phyloP scores from a whole-genome alignment of 2,888 invertebrate species.

The Erannis defoliaria region DNA sequence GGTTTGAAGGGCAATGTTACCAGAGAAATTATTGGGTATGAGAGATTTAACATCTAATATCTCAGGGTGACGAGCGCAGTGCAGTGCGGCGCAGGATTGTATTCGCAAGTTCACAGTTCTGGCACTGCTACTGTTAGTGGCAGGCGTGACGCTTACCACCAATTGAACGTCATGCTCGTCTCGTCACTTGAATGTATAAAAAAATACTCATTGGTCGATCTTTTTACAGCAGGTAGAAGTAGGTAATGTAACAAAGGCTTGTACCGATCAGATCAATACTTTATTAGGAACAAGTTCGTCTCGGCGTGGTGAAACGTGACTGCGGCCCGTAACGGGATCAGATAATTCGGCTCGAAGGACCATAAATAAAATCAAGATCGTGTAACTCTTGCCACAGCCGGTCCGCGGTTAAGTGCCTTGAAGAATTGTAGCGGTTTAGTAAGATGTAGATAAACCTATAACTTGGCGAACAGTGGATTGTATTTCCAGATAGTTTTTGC shows the following conservation, averaged over 20 bases:
- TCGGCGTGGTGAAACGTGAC: slow-evolving; percentile 40
- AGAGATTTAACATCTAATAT: too few species aligned
- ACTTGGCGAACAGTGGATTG: neutral
- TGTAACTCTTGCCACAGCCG: slow-evolving; percentile 29
- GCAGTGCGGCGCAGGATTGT: too few species aligned
- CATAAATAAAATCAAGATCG: slow-evolving; percentile 45
- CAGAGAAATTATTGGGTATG: too few species aligned
- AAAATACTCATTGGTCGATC: too few species aligned
- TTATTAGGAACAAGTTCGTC: slow-evolving; percentile 26
- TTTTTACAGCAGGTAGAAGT: neutral
- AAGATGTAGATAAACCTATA: neutral
- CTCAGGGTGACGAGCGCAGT: too few species aligned
- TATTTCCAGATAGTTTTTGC: neutral
- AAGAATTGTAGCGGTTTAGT: slow-evolving; percentile 25
- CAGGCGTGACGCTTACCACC: too few species aligned
- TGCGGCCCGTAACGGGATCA: slow-evolving; percentile 40
- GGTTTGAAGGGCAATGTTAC: too few species aligned
- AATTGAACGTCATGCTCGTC: too few species aligned
- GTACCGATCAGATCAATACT: slow-evolving; percentile 24
- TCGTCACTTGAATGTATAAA: too few species aligned
- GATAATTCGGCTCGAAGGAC: slow-evolving; percentile 44
- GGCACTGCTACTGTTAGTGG: too few species aligned
- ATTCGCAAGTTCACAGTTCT: too few species aligned
- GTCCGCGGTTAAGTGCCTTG: slow-evolving; percentile 8
- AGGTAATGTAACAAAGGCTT: neutral